Base-by-base conservation (phyloP, 1,140 invertebrate species). In the Drosophila erecta region DNA sequence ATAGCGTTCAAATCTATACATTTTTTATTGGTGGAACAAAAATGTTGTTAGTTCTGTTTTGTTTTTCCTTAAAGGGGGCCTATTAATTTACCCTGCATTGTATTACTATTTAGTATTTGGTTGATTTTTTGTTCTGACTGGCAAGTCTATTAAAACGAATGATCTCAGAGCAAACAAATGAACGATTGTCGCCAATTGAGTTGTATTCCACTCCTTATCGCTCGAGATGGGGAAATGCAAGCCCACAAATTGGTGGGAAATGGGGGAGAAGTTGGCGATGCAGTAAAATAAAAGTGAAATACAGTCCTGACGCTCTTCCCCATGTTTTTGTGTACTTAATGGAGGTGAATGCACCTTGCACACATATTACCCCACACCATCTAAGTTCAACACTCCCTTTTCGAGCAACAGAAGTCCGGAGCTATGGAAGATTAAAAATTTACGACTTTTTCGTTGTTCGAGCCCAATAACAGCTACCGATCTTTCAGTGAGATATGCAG, bases 171-270 rank as follows among this genome's bases (percentile, higher is more conserved):
- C 53, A 73, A 72, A 73, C 71, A 75, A 75, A 75, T 75, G 72
- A 75, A 75, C 72, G 71, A 66, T 75, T 75, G 72, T 75, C 72
- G 72, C 72, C 72, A 75, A 75, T 75, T 75, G 72, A 75, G 60
- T 75, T 65, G 59, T 74, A 54, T 76, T 60, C 57, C 66, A 56
- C 66, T 70, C 38, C 71, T 74, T 74, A 74, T 74, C 71, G 70
- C 50, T 30, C 5, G n/a, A 15, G 43, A 22, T 37, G 41, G 61
- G 58, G 62, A 35, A 65, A 66, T 27, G 64, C 27, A 57, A 61
- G 27, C 43, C 49, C 71, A 38, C 43, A 62, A 74, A 74, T 62
- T 47, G 33, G 11, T 58, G 59, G 59, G 24, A 22, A 56, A 5
- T 55, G 50, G 56, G 11, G 8, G 30, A 35, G n/a, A 17, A 60